Evolutionary conservation across 2,113 vertebrate genomes (phyloP).

Genomic region (Hyperoodon ampullatus): DNA sequence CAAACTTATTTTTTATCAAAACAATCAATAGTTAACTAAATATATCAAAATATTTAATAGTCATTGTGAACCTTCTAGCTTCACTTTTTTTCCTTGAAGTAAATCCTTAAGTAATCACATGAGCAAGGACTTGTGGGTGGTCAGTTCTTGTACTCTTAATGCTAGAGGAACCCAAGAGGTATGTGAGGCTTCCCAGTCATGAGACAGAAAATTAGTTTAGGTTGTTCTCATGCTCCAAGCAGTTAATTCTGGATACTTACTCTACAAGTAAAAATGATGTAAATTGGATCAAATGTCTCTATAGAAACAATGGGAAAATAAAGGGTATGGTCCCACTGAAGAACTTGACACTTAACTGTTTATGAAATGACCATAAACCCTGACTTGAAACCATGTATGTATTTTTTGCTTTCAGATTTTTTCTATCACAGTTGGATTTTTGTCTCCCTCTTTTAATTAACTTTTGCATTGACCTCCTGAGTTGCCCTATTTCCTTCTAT

Average conservation of each 20-base stretch:
- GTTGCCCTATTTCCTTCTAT: not conserved
- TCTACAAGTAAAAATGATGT: not conserved
- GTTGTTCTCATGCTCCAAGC: not conserved
- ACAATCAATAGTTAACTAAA: not conserved
- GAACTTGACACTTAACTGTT: not conserved
- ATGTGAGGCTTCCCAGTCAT: not conserved
- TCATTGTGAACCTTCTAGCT: not conserved
- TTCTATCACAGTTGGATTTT: not conserved
- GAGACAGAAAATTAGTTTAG: not conserved
- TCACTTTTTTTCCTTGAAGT: not conserved
- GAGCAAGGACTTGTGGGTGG: not conserved
- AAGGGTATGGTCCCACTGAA: not conserved
- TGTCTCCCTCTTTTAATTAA: not conserved
- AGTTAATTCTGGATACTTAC: not conserved
- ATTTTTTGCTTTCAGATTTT: not conserved
- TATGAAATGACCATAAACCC: not conserved
- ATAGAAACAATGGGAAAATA: not conserved
- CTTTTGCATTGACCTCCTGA: not conserved
- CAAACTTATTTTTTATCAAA: not conserved
- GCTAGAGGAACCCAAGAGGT: not conserved
- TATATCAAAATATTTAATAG: not conserved
- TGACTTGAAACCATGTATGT: not conserved
- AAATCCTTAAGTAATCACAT: not conserved
- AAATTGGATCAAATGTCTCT: not conserved
- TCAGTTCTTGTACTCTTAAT: not conserved